Conservation (phyloP, 2,113 vertebrate species). For the Anhinga anhinga region DNA sequence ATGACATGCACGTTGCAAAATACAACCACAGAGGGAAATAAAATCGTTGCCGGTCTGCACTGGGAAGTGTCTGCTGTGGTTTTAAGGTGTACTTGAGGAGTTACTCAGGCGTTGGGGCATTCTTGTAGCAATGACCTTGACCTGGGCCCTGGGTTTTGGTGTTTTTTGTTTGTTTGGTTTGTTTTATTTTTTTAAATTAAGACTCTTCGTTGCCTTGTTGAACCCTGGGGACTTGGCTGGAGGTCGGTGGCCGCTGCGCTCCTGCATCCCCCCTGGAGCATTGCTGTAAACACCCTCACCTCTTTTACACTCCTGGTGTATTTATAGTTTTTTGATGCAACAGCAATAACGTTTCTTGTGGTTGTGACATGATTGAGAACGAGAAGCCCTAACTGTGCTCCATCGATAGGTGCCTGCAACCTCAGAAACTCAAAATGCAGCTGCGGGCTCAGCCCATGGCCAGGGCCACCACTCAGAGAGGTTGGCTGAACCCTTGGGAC, state of each 20-base stretch:
- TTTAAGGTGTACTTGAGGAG: neutral
- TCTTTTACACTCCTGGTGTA: neutral
- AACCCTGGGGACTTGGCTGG: neutral
- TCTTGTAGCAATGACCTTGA: neutral
- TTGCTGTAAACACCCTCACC: neutral
- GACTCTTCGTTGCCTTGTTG: neutral
- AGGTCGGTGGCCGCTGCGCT: rapidly evolving
- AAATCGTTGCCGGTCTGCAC: neutral
- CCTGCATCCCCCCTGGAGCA: rapidly evolving
- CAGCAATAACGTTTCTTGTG: neutral
- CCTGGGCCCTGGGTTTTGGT: neutral
- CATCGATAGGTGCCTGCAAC: neutral
- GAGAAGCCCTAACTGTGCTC: neutral
- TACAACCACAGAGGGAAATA: rapidly evolving
- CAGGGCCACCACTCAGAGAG: neutral
- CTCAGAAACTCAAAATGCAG: neutral
- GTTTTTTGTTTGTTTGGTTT: no score
- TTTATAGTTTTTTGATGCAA: neutral
- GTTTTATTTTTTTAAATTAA: neutral
- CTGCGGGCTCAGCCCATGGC: neutral
- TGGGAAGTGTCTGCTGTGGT: neutral
- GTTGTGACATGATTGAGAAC: neutral
- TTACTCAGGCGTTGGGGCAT: neutral
- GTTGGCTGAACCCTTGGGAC: neutral
- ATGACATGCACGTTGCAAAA: rapidly evolving